A percentile compares a stretch with the other conserved stretches of the same genome.
phyloP scores from a whole-genome alignment of 2,888 invertebrate genomes.

The Tipula helvola region DNA sequence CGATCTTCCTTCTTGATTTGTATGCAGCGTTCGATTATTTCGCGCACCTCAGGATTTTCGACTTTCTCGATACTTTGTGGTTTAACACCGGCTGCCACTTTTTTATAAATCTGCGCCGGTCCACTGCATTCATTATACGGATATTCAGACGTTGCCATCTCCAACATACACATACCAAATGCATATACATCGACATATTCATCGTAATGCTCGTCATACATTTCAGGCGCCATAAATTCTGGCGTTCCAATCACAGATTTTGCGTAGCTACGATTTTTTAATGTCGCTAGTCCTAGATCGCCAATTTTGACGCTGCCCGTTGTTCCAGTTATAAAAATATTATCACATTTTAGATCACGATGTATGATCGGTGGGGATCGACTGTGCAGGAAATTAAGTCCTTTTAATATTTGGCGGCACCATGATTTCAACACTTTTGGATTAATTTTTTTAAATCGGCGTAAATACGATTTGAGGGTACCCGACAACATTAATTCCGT shows the following conservation, averaged over 20 bases:
- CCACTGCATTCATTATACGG: slow-evolving; percentile 98
- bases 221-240: slow-evolving; percentile 70
- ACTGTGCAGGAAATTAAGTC: slow-evolving; percentile 92
- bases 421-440: slow-evolving; percentile 97
- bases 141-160: slow-evolving; percentile 99
- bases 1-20: slow-evolving; percentile 77
- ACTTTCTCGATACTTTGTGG: slow-evolving; percentile 94
- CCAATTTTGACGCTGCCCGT: slow-evolving; percentile 99
- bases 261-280: slow-evolving; percentile 97
- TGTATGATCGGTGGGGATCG: slow-evolving; percentile 94
- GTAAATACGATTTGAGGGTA: slow-evolving; percentile 92
- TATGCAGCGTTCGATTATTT: slow-evolving; percentile 95
- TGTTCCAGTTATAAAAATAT: slow-evolving; percentile 98
- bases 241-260: slow-evolving; percentile 87
- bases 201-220: slow-evolving; percentile 99
- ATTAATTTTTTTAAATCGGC: slow-evolving; percentile 95
- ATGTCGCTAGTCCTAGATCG: slow-evolving; percentile 92
- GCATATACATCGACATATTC: slow-evolving; percentile 99
- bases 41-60: slow-evolving; percentile 85
- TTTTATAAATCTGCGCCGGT: slow-evolving; percentile 97
- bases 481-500: slow-evolving; percentile 99
- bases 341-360: slow-evolving; percentile 94
- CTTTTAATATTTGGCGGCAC: slow-evolving; percentile 98
- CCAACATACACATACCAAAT: slow-evolving; percentile 99
- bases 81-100: slow-evolving; percentile 93